These are phyloP conservation scores for Notarius lentiginosus DNA, from an alignment of 2,113 vertebrate genomes.

Conservation along the genomic window DNA sequence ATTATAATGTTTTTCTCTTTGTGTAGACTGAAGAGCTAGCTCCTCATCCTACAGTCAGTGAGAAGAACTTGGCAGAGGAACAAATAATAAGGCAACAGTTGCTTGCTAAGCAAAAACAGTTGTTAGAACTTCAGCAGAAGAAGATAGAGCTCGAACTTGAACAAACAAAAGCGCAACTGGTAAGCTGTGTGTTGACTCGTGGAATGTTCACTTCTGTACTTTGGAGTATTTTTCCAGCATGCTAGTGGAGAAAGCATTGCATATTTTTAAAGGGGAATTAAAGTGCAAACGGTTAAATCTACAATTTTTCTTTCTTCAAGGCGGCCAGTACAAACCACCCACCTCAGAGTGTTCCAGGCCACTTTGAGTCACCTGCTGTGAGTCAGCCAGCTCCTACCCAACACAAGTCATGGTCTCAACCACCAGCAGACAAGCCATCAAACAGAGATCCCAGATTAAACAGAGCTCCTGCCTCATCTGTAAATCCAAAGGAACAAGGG, in stretches of 20 bases:
- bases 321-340: conserved; percentile 56
- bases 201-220: not conserved
- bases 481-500: conserved; percentile 80
- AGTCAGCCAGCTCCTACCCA: conserved; percentile 66
- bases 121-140: conserved; percentile 98
- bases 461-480: conserved; percentile 67
- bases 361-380: conserved; percentile 57
- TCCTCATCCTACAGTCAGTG: conserved; percentile 70
- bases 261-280: not conserved
- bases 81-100: conserved; percentile 94
- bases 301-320: conserved; percentile 49
- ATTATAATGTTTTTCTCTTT: conserved; percentile 54
- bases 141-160: conserved; percentile 98
- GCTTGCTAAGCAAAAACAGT: conserved; percentile 96
- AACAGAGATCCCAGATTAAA: conserved; percentile 92
- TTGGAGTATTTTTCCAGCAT: not conserved
- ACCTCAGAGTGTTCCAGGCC: not conserved
- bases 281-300: not conserved
- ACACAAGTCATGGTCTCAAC: conserved; percentile 78
- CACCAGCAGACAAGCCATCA: conserved; percentile 80
- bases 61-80: conserved; percentile 91
- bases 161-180: conserved; percentile 97
- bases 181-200: conserved; percentile 66
- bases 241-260: too few species aligned
- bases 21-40: conserved; percentile 84